These are phyloP conservation scores for Aspidiotus rigidus DNA, from an alignment of 2,888 invertebrate genomes.

Conservation along the genomic window DNA sequence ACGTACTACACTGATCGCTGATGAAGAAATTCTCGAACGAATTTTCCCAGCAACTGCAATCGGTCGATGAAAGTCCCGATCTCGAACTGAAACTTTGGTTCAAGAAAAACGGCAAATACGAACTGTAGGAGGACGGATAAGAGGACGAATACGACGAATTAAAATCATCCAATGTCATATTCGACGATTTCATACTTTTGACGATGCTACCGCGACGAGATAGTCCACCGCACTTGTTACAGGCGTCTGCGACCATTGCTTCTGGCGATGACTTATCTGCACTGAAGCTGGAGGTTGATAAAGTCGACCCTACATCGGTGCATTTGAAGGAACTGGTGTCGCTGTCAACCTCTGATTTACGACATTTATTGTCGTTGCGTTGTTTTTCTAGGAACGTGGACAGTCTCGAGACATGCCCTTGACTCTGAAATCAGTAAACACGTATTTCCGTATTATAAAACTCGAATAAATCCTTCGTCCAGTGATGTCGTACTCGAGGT, in stretches of 20 bases:
- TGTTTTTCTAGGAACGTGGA: slow-evolving; percentile 15
- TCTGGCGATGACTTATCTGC: too few species aligned
- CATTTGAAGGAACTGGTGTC: not conserved
- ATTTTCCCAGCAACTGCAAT: slow-evolving; percentile 14
- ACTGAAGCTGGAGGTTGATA: too few species aligned
- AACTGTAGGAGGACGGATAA: slow-evolving; percentile 27
- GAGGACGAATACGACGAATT: slow-evolving; percentile 27
- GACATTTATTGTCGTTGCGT: not conserved
- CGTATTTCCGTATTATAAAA: not conserved
- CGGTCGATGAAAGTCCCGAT: not conserved
- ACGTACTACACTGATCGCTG: not conserved
- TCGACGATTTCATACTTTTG: not conserved
- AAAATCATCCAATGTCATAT: not conserved
- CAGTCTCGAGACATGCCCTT: slow-evolving; percentile 25
- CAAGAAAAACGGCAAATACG: slow-evolving; percentile 18
- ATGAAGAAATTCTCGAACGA: slow-evolving; percentile 3
- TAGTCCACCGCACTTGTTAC: slow-evolving; percentile 15
- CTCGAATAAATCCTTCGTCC: too few species aligned
- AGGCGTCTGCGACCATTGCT: not conserved
- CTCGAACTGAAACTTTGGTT: slow-evolving; percentile 16
- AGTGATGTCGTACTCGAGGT: too few species aligned
- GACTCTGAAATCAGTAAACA: slow-evolving; percentile 20
- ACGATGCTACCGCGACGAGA: slow-evolving; percentile 11
- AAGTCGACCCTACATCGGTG: not conserved
- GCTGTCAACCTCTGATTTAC: not conserved